A percentile compares a stretch with the other conserved stretches of the same genome.
Evolutionary conservation across 2,113 vertebrate species (phyloP).

Genomic region (Aegypius monachus): DNA sequence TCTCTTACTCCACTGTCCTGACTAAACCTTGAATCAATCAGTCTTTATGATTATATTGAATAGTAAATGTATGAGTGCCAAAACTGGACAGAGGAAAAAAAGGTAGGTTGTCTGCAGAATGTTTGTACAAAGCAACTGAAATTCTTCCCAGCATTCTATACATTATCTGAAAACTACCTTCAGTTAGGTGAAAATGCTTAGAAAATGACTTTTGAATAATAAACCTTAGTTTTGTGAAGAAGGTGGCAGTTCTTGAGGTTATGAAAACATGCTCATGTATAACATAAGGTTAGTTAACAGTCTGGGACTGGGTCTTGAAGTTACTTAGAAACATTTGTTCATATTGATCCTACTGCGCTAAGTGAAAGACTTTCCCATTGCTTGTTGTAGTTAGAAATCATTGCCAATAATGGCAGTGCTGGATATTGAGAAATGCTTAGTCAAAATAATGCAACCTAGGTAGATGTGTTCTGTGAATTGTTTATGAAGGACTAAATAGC

Average conservation of each 20-base stretch:
- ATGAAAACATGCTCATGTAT: background rate
- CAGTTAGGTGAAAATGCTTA: background rate
- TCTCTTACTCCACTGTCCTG: background rate
- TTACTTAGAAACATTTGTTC: background rate
- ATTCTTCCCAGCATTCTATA: background rate
- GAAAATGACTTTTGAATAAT: background rate
- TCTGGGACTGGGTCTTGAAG: background rate
- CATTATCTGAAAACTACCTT: background rate
- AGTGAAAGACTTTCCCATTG: background rate
- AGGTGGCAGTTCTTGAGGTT: background rate
- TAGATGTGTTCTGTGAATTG: background rate
- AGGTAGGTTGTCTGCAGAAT: background rate
- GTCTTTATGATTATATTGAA: background rate
- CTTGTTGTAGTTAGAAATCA: background rate
- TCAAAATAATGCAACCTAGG: background rate
- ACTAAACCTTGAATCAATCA: background rate
- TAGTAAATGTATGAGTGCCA: background rate
- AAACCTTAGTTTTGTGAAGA: background rate
- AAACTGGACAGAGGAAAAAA: background rate
- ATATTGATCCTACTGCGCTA: background rate
- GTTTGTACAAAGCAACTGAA: background rate
- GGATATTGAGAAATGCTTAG: background rate
- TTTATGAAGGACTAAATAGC: background rate
- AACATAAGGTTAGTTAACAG: background rate
- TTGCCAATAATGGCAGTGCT: background rate